Evolutionary conservation across 2,113 vertebrate genomes (phyloP).

Genomic region (Channa argus): DNA sequence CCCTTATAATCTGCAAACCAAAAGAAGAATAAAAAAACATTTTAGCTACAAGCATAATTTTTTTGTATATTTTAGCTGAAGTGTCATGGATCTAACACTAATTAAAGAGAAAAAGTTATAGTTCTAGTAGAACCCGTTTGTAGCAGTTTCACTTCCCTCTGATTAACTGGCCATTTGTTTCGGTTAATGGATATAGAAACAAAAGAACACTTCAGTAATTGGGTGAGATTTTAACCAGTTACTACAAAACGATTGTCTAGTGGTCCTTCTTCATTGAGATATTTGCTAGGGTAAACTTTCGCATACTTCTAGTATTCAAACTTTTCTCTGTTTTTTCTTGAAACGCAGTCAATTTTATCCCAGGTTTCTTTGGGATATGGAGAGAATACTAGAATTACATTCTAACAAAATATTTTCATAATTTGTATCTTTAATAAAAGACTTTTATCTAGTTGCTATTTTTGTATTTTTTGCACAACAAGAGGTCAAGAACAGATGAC

Average conservation of each 20-base stretch:
- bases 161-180: slow-evolving; percentile 2
- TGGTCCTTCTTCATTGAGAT: not conserved
- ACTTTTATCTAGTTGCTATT: not conserved
- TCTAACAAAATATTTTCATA: not conserved
- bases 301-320: not conserved
- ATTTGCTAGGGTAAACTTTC: not conserved
- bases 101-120: not conserved
- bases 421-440: not conserved
- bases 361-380: not conserved
- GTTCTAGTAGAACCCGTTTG: not conserved
- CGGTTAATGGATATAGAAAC: not conserved
- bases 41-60: no score
- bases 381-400: not conserved
- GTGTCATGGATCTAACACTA: not conserved
- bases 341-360: not conserved
- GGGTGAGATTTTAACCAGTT: not conserved
- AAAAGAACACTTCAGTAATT: not conserved
- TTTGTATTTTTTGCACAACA: not conserved
- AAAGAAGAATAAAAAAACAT: no score
- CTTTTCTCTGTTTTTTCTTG: not conserved
- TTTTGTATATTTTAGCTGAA: no score
- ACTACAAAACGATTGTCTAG: not conserved
- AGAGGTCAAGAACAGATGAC: slow-evolving; percentile 2
- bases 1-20: no score
- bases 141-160: no score